Base-by-base conservation (phyloP, 2,797 vertebrate genomes). In the Buphagus erythrorhynchus region DNA sequence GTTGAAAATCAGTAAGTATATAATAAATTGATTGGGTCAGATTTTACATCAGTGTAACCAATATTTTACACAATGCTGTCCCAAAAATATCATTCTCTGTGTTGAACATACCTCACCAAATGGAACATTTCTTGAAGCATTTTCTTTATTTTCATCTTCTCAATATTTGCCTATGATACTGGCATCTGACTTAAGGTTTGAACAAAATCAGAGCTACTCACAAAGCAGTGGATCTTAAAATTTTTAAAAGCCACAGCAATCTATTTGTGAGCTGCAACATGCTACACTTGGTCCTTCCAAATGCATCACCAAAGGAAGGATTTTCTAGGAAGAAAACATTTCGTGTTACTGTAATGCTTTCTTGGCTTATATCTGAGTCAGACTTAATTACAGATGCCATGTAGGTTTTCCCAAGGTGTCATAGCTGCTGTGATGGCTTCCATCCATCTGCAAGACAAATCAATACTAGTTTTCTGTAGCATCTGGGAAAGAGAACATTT, bases 361-460 rank as follows among this genome's bases (percentile, higher is more conserved):
- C 86, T 95, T 19, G 28, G 35, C 63, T 82, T 72, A 73, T 55
- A 80, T 94, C 86, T 45, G 14, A 58, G 71, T 83, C 86, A 88
- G 84, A 69, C 92, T 97, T 96, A 97, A 96, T 96, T 94, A 90
- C 78, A 55, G 65, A 45, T 20, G 25, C 35, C 42, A 74, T 8
- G 12, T 16, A 84, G 58, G 54, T 90, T 95, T 91, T 95, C 89
- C 59, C 78, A 86, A 77, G 82, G 82, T 95, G 74, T 88, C 71
- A 86, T n/a, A 96, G 71, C 73, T 89, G 54, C 46, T 59, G 73
- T 91, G 93, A 96, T 12, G 21, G 82, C 74, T 87, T 89, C 93
- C 83, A 95, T 91, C 54, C 71, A 76, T 48, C 57, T 33, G 18
- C 46, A 89, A 96, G 85, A 94, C 63, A 96, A 96, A 97, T 94